These are phyloP conservation scores for Drosophila mimetica DNA, from an alignment of 2,888 invertebrate genomes.

Conservation along the genomic window DNA sequence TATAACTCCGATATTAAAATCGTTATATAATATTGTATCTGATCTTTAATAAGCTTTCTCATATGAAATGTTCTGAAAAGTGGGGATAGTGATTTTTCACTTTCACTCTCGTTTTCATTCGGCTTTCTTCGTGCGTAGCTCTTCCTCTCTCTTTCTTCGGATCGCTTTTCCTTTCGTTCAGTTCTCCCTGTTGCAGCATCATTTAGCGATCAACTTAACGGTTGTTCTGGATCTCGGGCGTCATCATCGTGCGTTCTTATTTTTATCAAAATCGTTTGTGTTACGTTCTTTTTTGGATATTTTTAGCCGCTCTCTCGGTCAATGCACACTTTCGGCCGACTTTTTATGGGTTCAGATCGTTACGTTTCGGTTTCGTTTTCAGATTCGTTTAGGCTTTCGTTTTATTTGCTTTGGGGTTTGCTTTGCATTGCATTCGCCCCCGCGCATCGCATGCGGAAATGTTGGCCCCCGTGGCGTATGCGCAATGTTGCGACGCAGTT, in stretches of 20 bases:
- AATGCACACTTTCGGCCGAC: conserved; percentile 75
- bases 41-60: too few species aligned
- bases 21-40: too few species aligned
- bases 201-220: conserved; percentile 58
- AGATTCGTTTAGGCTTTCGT: conserved; percentile 8
- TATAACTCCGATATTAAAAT: too few species aligned
- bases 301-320: conserved; percentile 60
- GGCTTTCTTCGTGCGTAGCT: conserved; percentile 1
- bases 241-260: conserved; percentile 55
- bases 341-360: conserved; percentile 49
- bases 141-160: not conserved
- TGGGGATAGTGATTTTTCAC: conserved; percentile 3
- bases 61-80: conserved; percentile 1
- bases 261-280: conserved; percentile 48
- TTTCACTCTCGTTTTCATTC: conserved; percentile 21
- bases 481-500: conserved; percentile 67
- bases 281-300: conserved; percentile 35
- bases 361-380: conserved; percentile 20
- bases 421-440: conserved; percentile 38
- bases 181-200: conserved; percentile 35
- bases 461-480: conserved; percentile 58
- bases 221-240: conserved; percentile 56
- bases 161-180: not conserved
- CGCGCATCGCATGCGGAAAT: conserved; percentile 57
- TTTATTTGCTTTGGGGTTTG: conserved; percentile 11